These are phyloP conservation scores for Synanthedon tipuliformis DNA, from an alignment of 2,888 invertebrate genomes.

Conservation along the genomic window DNA sequence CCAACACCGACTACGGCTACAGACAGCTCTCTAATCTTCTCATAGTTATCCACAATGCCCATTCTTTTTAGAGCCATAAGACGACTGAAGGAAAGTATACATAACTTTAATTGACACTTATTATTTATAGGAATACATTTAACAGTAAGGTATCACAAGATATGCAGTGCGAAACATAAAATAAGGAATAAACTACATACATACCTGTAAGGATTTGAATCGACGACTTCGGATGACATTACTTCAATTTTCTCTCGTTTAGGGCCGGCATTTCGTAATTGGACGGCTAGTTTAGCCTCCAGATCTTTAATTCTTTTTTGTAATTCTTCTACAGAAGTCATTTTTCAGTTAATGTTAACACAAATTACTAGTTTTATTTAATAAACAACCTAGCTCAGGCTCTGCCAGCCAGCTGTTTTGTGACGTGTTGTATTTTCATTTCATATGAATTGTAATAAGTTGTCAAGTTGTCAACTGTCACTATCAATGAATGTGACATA, in stretches of 20 bases:
- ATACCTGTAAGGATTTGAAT: constrained; percentile 99
- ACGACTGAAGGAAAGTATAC: constrained; percentile 73
- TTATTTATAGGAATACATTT: too few relatives aligned
- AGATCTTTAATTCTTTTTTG: constrained; percentile 73
- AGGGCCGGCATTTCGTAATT: constrained; percentile 43
- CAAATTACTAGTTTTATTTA: background rate
- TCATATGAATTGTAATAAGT: too few relatives aligned
- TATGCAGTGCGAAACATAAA: too few relatives aligned
- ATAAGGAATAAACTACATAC: constrained; percentile 14
- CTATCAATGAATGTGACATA: too few relatives aligned
- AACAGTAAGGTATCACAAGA: too few relatives aligned
- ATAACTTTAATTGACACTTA: background rate
- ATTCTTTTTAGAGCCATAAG: constrained; percentile 98
- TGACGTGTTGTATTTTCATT: too few relatives aligned
- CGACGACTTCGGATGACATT: constrained; percentile 97
- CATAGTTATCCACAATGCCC: constrained; percentile 99
- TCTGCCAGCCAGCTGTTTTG: too few relatives aligned
- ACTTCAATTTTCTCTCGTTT: constrained; percentile 81
- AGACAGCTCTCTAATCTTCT: constrained; percentile 87
- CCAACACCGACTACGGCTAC: constrained; percentile 97
- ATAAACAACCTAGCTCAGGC: background rate
- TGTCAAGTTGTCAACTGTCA: too few relatives aligned
- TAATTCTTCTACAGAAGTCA: constrained; percentile 73
- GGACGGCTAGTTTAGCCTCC: constrained; percentile 71
- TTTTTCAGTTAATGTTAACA: constrained; percentile 35